Evolutionary conservation across 2,888 invertebrate species (phyloP).

Genomic region (Volucella zonaria): DNA sequence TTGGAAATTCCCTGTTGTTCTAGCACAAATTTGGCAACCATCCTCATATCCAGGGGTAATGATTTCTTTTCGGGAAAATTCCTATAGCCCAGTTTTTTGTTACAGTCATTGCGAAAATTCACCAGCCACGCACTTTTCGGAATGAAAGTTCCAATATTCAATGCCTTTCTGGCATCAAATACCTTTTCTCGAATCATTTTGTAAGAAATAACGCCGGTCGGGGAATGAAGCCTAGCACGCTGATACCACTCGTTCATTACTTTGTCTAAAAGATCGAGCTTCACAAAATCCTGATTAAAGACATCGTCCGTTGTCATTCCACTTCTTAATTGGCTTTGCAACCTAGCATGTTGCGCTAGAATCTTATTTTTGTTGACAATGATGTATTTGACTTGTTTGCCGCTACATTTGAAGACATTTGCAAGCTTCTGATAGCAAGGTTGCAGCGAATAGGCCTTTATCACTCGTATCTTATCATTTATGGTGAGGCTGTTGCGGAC

Average conservation of each 20-base stretch:
- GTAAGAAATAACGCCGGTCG: not conserved
- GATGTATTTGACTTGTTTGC: conserved; percentile 14
- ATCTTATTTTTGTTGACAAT: not conserved
- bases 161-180: not conserved
- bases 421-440: not conserved
- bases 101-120: conserved; percentile 18
- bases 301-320: too few species aligned
- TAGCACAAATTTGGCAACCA: not conserved
- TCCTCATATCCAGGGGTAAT: not conserved
- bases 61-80: not conserved
- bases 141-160: conserved; percentile 4
- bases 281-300: not conserved
- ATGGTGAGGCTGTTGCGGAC: too few species aligned
- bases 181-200: conserved; percentile 25
- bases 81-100: not conserved
- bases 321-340: not conserved
- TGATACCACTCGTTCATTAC: conserved; percentile 25
- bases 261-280: conserved; percentile 2
- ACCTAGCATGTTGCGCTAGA: not conserved
- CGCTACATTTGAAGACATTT: conserved; percentile 14
- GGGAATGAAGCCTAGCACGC: conserved; percentile 3
- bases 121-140: conserved; percentile 32
- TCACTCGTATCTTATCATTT: not conserved
- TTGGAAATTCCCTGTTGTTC: not conserved
- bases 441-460: not conserved